Evolutionary conservation across 2,888 invertebrate genomes (phyloP).

Genomic region (Caenorhabditis doughertyi): DNA sequence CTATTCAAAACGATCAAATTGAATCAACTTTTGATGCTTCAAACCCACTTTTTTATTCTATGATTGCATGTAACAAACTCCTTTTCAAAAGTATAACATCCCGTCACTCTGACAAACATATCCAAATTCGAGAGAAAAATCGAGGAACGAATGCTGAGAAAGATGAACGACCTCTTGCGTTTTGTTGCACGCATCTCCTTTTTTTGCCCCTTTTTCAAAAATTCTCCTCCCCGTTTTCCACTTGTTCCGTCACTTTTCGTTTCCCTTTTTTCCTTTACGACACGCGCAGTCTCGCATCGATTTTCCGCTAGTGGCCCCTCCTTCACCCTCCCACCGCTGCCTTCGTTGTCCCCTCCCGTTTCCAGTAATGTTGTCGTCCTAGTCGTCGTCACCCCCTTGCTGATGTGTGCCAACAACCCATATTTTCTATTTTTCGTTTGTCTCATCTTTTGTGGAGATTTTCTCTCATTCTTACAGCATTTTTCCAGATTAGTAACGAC

Average conservation of each 20-base stretch:
- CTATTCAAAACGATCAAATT: slow-evolving; percentile 35
- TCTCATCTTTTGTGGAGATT: slow-evolving; percentile 19
- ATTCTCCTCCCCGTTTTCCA: slow-evolving; percentile 33
- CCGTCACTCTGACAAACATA: not conserved
- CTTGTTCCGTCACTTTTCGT: slow-evolving; percentile 62
- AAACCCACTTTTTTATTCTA: slow-evolving; percentile 1
- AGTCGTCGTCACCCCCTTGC: slow-evolving; percentile 84
- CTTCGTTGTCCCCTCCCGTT: slow-evolving; percentile 88
- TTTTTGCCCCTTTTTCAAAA: slow-evolving; percentile 52
- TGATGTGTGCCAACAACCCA: slow-evolving; percentile 49
- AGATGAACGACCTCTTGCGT: slow-evolving; percentile 60
- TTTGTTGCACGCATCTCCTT: slow-evolving; percentile 48
- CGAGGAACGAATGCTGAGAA: slow-evolving; percentile 41
- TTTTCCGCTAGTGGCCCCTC: slow-evolving; percentile 51
- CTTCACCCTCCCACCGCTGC: slow-evolving; percentile 49
- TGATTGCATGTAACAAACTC: slow-evolving; percentile 31
- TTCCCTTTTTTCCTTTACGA: slow-evolving; percentile 47
- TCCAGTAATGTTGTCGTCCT: slow-evolving; percentile 84
- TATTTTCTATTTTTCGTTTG: slow-evolving; percentile 30
- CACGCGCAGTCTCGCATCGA: slow-evolving; percentile 64
- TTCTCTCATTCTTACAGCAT: slow-evolving; percentile 6
- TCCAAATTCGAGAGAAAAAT: slow-evolving; percentile 14
- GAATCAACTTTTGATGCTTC: slow-evolving; percentile 7
- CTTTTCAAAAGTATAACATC: slow-evolving; percentile 31
- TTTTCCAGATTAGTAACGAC: slow-evolving; percentile 34